Base-by-base conservation (phyloP, 1,140 invertebrate genomes). In the Plectus sambesii region DNA sequence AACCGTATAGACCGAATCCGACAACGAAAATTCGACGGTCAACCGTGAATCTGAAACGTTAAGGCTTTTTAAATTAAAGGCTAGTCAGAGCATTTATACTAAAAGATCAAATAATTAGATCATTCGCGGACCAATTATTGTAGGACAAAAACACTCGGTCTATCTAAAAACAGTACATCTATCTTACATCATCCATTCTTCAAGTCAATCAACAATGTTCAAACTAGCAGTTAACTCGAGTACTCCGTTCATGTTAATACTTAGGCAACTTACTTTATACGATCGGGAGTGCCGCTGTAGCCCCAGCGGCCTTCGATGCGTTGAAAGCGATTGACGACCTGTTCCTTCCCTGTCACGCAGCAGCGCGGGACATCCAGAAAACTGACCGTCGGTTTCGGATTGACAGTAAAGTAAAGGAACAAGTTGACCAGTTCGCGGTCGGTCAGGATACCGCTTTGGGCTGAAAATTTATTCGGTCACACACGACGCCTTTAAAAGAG, bases 1-100 rank as follows among this genome's bases (percentile, higher is more conserved):
- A 85, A 15, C 85, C 86, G 72, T 86, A 88, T 30, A 88, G 73
- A 45, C 85, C 85, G 72, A 87, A 87, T 4, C 85, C 86, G 37
- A 85, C 81, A 5, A 89, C 77, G 72, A 82, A 87, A 55, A 89
- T 86, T 52, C 80, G 75, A 54, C 80, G 75, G 69, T 87, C 85
- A 1, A 85, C 83, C 42, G 78, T 80, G 68, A 89, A 88, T 58
- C 84, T 82, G 60, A 36, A 74, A 42, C n/a, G 19, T 53, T 51
- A 22, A 39, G 29, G n/a, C 12, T 51, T 9, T 12, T n/a, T 9
- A 3, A 53, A 49, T 6, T 6, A 53, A 23, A 3, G 1, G 27
- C n/a, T n/a, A n/a, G n/a, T n/a, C n/a, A n/a, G n/a, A n/a, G n/a
- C n/a, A n/a, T n/a, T n/a, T n/a, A n/a, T n/a, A n/a, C n/a, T n/a